These are phyloP conservation scores for Danaus plexippus DNA, from an alignment of 1,140 invertebrate genomes.

Conservation along the genomic window DNA sequence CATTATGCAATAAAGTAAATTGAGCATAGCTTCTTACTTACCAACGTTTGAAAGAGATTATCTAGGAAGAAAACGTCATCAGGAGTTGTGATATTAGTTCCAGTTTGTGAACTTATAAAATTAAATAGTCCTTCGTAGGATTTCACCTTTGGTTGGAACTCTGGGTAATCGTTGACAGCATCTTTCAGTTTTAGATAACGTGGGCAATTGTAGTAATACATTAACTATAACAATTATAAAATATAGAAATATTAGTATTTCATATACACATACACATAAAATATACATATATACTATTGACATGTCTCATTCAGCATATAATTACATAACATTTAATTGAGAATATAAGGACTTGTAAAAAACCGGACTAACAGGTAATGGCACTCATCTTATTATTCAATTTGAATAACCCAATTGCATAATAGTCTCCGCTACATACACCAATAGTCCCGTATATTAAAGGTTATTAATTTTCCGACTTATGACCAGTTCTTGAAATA, in stretches of 20 bases:
- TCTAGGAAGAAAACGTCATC: constrained; percentile 69
- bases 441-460: not conserved
- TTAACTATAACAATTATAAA: constrained; percentile 46
- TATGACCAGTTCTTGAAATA: constrained; percentile 5
- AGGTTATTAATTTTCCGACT: not conserved
- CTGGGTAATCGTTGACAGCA: constrained; percentile 47
- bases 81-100: constrained; percentile 55
- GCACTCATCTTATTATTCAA: not conserved
- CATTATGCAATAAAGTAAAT: no score
- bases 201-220: constrained; percentile 70
- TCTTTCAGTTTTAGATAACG: constrained; percentile 66
- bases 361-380: no score
- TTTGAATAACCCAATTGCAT: not conserved
- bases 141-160: constrained; percentile 41
- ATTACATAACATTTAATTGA: not conserved
- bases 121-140: constrained; percentile 50
- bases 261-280: no score
- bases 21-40: constrained; percentile 23
- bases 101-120: constrained; percentile 52
- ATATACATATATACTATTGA: no score
- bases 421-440: not conserved
- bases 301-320: no score
- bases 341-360: no score
- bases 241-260: no score
- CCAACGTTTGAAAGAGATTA: constrained; percentile 69